A percentile compares a stretch with the other conserved stretches of the same genome.
phyloP scores from a whole-genome alignment of 1,140 invertebrate species.

The Musca vetustissima region DNA sequence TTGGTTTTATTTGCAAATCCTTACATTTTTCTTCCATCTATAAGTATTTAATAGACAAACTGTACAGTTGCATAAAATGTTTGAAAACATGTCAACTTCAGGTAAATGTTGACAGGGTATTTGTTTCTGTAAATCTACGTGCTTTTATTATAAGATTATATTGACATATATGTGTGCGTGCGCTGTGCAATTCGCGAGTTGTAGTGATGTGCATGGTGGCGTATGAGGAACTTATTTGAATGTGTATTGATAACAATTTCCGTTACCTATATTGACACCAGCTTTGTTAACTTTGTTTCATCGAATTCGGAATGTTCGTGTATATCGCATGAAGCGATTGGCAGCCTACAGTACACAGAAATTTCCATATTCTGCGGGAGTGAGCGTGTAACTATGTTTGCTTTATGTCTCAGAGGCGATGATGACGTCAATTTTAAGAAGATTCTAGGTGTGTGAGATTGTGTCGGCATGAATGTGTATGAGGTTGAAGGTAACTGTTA shows the following conservation, averaged over 20 bases:
- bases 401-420: no score
- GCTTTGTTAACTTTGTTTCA: slow-evolving; percentile 21
- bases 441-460: background rate
- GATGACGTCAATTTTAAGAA: no score
- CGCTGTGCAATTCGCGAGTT: background rate
- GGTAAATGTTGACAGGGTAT: slow-evolving; percentile 4
- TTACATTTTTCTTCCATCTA: no score
- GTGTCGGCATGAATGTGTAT: background rate
- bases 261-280: slow-evolving; percentile 14
- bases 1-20: no score
- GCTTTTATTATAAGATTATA: background rate
- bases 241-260: slow-evolving; percentile 21
- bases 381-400: no score
- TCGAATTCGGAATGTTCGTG: slow-evolving; percentile 1
- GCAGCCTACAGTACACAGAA: no score
- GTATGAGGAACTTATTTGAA: background rate
- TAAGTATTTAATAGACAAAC: no score
- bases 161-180: background rate
- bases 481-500: background rate
- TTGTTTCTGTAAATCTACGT: slow-evolving; percentile 17
- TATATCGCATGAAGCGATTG: no score
- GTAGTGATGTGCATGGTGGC: background rate
- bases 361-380: no score
- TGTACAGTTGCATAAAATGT: background rate
- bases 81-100: slow-evolving; percentile 7